These are phyloP conservation scores for Melolontha melolontha DNA, from an alignment of 2,888 invertebrate genomes.

Conservation along the genomic window DNA sequence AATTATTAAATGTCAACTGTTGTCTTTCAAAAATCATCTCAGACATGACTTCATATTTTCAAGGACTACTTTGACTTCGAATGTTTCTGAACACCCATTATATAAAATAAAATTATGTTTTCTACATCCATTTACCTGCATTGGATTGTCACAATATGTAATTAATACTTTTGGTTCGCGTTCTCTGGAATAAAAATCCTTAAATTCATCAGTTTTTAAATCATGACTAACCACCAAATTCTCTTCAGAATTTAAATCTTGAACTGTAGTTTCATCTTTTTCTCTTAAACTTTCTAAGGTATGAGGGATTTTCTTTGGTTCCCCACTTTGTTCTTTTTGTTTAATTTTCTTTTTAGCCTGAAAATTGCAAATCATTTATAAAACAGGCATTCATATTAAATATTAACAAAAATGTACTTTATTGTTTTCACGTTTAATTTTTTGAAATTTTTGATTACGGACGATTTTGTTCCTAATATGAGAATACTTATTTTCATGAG, in stretches of 20 bases:
- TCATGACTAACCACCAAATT: constrained; percentile 80
- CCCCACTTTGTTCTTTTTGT: constrained; percentile 71
- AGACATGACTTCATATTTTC: no score
- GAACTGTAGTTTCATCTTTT: constrained; percentile 90
- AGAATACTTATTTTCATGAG: constrained; percentile 65
- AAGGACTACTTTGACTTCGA: no score
- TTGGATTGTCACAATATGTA: constrained; percentile 93
- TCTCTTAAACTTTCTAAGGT: constrained; percentile 94
- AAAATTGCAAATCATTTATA: constrained; percentile 59
- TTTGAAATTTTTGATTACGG: constrained; percentile 62
- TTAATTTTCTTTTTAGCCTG: constrained; percentile 68
- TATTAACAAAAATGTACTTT: constrained; percentile 55
- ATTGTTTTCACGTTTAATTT: constrained; percentile 59
- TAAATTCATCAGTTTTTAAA: constrained; percentile 87
- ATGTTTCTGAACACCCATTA: constrained; percentile 37
- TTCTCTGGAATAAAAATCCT: constrained; percentile 84
- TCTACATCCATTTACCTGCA: constrained; percentile 63
- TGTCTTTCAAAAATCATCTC: no score
- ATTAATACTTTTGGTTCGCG: constrained; percentile 97
- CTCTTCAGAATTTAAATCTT: constrained; percentile 80
- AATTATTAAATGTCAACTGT: no score
- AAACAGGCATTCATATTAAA: background rate
- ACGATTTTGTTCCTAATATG: constrained; percentile 69
- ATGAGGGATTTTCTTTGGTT: constrained; percentile 80
- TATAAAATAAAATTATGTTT: no score